These are phyloP conservation scores for Morone chrysops DNA, from an alignment of 2,113 vertebrate species.

Conservation along the genomic window DNA sequence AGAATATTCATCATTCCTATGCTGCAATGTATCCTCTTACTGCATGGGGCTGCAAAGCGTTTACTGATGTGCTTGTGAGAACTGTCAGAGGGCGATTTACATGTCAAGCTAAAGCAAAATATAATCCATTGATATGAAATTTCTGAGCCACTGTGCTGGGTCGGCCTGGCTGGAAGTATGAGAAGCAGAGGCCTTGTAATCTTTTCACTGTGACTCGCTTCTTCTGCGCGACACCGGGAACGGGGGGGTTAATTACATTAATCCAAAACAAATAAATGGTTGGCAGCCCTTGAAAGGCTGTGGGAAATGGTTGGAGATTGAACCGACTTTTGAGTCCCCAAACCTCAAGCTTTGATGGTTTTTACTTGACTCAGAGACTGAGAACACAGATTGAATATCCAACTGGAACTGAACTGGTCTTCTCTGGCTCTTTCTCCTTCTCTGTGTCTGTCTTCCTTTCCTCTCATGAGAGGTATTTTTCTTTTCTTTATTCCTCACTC, in stretches of 20 bases:
- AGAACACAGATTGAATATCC: constrained; percentile 61
- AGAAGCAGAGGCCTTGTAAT: constrained; percentile 61
- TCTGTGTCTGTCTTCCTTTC: not conserved
- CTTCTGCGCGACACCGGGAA: constrained; percentile 64
- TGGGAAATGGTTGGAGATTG: constrained; percentile 73
- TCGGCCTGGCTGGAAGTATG: constrained; percentile 19
- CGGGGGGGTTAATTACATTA: constrained; percentile 79
- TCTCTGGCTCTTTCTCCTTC: constrained; percentile 16
- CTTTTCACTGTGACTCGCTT: constrained; percentile 66
- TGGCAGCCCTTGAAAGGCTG: constrained; percentile 78
- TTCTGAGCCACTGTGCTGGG: constrained; percentile 42
- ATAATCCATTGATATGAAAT: constrained; percentile 63
- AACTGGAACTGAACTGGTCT: constrained; percentile 62
- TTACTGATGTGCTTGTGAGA: constrained; percentile 49
- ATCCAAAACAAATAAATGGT: constrained; percentile 82
- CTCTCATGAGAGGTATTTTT: constrained; percentile 2
- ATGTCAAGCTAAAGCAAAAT: constrained; percentile 54
- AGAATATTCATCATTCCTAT: not conserved
- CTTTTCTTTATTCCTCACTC: constrained; percentile 12
- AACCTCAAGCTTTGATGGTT: constrained; percentile 82
- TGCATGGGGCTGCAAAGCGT: not conserved
- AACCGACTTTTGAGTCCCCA: constrained; percentile 69
- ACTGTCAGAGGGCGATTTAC: constrained; percentile 53
- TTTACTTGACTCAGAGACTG: constrained; percentile 61
- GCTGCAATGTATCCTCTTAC: not conserved